Evolutionary conservation across 2,888 invertebrate species (phyloP).

Genomic region (Antheraea assamensis): DNA sequence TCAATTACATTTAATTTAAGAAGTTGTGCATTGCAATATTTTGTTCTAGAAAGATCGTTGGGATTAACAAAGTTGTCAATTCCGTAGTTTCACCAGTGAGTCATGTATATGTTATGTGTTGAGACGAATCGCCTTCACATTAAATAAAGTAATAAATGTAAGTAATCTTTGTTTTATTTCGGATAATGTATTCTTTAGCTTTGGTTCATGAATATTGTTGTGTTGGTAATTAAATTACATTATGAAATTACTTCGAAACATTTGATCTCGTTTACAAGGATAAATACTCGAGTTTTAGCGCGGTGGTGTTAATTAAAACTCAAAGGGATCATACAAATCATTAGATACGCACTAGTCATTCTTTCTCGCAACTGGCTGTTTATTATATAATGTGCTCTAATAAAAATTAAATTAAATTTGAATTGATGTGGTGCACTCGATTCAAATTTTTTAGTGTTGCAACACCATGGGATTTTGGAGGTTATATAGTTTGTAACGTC

Average conservation of each 20-base stretch:
- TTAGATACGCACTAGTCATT: no score
- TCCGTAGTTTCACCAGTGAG: neutral
- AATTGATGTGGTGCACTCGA: no score
- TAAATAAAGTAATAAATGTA: conserved; percentile 56
- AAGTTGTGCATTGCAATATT: neutral
- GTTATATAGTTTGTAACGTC: no score
- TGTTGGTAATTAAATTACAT: neutral
- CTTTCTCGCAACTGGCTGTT: no score
- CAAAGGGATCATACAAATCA: no score
- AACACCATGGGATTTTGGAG: no score
- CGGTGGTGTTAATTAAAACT: no score
- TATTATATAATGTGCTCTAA: no score
- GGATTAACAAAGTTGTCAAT: neutral
- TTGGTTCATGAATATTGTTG: neutral
- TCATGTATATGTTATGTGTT: conserved; percentile 42
- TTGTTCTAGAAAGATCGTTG: neutral
- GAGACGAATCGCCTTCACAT: conserved; percentile 64
- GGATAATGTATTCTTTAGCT: neutral
- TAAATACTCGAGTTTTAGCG: no score
- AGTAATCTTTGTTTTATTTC: conserved; percentile 41
- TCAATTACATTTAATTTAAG: neutral
- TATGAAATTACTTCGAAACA: neutral
- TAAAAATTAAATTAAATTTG: no score
- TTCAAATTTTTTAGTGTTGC: no score
- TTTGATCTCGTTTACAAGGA: no score